Evolutionary conservation across 2,888 invertebrate genomes (phyloP), one percentile per base, ranked within the genome.

Genomic region (Rhimphoctona megacephalus): DNA sequence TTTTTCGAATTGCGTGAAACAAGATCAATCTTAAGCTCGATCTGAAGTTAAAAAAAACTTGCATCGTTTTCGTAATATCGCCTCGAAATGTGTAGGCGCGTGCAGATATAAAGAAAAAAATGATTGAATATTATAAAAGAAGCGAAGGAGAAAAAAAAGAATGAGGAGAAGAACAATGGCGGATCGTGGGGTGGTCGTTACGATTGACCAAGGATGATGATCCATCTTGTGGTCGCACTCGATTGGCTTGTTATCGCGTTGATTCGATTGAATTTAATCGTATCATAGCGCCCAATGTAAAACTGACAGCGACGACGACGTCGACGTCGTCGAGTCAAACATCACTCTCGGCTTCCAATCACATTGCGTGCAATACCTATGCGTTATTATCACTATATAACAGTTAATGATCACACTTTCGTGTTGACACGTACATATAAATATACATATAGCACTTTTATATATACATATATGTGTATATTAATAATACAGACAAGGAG

Each of bases 261-360:
- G 80, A 85, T 87, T 83, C 79, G 77, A 85, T 88, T 88, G 87
- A 87, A 87, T 85, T 85, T 83, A 88, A 87, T 81, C 83, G 87
- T 83, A 88, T 87, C 87, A 88, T 87, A 73, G 85, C 87, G 78
- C 85, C 83, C 70, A 73, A 80, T 64, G 81, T 54, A 39, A 66
- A 81, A 74, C 25, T 66, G 73, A 73, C 64, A 49, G 54, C 80
- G 70, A 66, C 52, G 54, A 39, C 70, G 69, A 52, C 57, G 66
- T 49, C 77, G 69, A 52, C 33, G 69, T 67, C 33, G 79, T 52
- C 70, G 52, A 67, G 30, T 78, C 61, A 33, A 57, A 57, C 67
- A 49, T 61, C 69, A 78, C 25, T 61, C 54, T 74, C 79, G 76
- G 36, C 83, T 54, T 54, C 80, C 77, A 82, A 86, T 86, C 79